These are phyloP conservation scores for Scleropages formosus DNA, from an alignment of 2,797 vertebrate species.

Conservation along the genomic window DNA sequence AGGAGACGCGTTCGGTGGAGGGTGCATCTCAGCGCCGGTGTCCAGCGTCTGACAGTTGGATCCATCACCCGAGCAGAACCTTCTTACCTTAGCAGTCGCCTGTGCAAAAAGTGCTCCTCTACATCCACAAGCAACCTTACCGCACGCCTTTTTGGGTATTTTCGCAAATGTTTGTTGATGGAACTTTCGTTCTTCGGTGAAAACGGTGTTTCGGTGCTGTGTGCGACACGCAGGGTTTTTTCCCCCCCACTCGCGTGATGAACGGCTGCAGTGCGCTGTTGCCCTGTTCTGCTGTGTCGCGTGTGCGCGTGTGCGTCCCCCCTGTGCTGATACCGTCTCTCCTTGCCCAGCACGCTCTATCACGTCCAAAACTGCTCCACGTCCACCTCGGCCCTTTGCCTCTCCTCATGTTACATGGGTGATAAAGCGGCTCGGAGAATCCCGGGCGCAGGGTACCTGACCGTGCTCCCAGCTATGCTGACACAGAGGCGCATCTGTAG, in stretches of 20 bases:
- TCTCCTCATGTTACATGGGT: not conserved
- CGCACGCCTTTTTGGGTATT: no score
- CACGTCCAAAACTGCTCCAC: not conserved
- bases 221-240: not conserved
- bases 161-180: no score
- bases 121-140: no score
- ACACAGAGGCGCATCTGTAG: not conserved
- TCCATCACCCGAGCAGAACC: no score
- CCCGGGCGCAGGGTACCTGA: not conserved
- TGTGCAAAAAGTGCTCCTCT: no score
- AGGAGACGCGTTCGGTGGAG: no score
- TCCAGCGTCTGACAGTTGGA: no score
- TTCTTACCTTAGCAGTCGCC: no score
- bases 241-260: not conserved
- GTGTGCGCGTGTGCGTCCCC: not conserved
- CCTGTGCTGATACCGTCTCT: not conserved
- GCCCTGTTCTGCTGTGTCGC: not conserved
- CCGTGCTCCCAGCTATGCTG: not conserved
- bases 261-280: not conserved
- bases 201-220: no score
- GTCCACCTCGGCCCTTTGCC: not conserved
- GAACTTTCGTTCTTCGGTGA: no score
- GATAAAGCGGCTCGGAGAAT: no score
- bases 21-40: no score
- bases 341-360: not conserved